Percentiles rank a stretch among this genome's conserved stretches.
Evolutionary conservation across 2,888 invertebrate species (phyloP).

Genomic region (Bembecia ichneumoniformis): DNA sequence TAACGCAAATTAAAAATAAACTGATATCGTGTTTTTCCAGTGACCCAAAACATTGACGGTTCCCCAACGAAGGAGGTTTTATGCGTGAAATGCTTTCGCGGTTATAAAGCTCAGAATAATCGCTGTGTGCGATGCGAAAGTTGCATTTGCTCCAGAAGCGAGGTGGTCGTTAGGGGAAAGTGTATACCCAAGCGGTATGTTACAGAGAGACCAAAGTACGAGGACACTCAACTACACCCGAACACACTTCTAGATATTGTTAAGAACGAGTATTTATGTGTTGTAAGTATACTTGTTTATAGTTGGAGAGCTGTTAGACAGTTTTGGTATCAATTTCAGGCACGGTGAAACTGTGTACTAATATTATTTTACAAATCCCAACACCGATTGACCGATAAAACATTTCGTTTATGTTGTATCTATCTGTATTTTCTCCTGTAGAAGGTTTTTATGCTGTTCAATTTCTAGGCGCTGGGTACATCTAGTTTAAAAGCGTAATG

Average conservation of each 20-base stretch:
- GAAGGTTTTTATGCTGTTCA: no score
- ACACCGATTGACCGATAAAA: no score
- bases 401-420: no score
- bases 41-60: slow-evolving; percentile 56
- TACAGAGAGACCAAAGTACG: slow-evolving; percentile 40
- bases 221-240: slow-evolving; percentile 37
- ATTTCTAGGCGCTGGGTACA: no score
- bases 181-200: slow-evolving; percentile 47
- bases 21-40: slow-evolving; percentile 20
- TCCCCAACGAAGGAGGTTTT: slow-evolving; percentile 50
- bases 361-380: no score
- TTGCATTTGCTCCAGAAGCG: slow-evolving; percentile 37
- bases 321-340: no score
- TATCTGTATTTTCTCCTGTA: no score
- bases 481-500: no score
- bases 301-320: no score
- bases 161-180: slow-evolving; percentile 35
- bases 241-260: slow-evolving; percentile 38
- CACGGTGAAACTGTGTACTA: no score
- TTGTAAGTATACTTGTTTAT: slow-evolving; percentile 27
- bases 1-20: no score
- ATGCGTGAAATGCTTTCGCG: slow-evolving; percentile 55
- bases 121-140: slow-evolving; percentile 41
- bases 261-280: slow-evolving; percentile 52
- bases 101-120: slow-evolving; percentile 33